These are phyloP conservation scores for Cephus pygmeus DNA, from an alignment of 2,888 invertebrate genomes.

Conservation along the genomic window DNA sequence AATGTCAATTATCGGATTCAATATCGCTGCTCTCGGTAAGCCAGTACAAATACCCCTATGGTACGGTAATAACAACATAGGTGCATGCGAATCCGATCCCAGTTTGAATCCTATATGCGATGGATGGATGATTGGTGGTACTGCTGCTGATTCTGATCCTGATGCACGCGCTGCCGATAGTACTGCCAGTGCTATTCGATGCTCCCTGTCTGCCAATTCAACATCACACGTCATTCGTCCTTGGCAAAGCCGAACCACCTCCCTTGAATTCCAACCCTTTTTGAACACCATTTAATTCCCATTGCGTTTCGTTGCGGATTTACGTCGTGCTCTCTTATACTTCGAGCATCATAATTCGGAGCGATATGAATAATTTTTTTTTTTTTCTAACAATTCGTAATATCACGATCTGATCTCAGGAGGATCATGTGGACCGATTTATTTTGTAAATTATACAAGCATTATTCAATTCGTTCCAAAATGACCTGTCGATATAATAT, in stretches of 20 bases:
- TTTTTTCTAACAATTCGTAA: not conserved
- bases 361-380: not conserved
- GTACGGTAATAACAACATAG: slow-evolving; percentile 63
- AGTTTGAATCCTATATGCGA: slow-evolving; percentile 53
- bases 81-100: slow-evolving; percentile 59
- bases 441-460: not conserved
- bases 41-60: slow-evolving; percentile 65
- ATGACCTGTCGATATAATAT: not conserved
- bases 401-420: not conserved
- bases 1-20: slow-evolving; percentile 65
- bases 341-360: not conserved
- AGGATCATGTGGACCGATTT: not conserved
- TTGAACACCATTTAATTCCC: not conserved
- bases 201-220: not conserved
- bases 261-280: not conserved
- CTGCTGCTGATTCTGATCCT: slow-evolving; percentile 22
- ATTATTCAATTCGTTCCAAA: not conserved
- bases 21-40: slow-evolving; percentile 64
- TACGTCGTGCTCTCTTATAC: not conserved
- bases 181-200: not conserved
- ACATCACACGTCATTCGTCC: not conserved
- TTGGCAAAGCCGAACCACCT: not conserved
- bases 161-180: not conserved
- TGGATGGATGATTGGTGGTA: slow-evolving; percentile 53
- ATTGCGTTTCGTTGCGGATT: not conserved